Percentiles rank a stretch among this genome's conserved stretches.
phyloP scores from a whole-genome alignment of 2,113 vertebrate genomes.

The Hylia prasina region DNA sequence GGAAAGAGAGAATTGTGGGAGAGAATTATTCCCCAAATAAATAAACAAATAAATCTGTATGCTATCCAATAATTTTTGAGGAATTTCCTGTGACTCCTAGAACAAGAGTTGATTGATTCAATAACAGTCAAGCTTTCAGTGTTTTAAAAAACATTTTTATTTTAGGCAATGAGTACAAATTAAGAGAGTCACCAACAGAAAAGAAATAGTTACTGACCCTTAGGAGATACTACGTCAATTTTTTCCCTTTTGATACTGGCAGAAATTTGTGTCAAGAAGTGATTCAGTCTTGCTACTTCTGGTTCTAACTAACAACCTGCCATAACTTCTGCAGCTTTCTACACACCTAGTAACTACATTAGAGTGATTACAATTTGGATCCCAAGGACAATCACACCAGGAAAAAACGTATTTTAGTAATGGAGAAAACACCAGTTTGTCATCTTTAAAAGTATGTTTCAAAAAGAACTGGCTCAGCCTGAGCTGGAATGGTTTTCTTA shows the following conservation, averaged over 20 bases:
- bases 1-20: not conserved
- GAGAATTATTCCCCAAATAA: not conserved
- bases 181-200: not conserved
- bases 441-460: not conserved
- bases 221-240: not conserved
- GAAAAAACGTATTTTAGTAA: not conserved
- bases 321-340: not conserved
- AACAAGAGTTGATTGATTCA: not conserved
- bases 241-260: not conserved
- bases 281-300: not conserved
- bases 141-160: not conserved
- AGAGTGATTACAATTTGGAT: not conserved
- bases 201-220: not conserved
- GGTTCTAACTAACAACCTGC: not conserved
- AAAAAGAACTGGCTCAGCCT: not conserved
- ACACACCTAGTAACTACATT: not conserved
- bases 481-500: not conserved
- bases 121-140: not conserved
- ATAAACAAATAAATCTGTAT: not conserved
- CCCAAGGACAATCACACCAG: not conserved
- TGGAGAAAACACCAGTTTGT: not conserved
- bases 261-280: not conserved
- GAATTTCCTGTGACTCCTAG: not conserved
- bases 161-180: not conserved
- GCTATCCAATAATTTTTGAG: not conserved